Base-by-base conservation (phyloP, 2,113 vertebrate genomes). In the Falcunculus frontatus region DNA sequence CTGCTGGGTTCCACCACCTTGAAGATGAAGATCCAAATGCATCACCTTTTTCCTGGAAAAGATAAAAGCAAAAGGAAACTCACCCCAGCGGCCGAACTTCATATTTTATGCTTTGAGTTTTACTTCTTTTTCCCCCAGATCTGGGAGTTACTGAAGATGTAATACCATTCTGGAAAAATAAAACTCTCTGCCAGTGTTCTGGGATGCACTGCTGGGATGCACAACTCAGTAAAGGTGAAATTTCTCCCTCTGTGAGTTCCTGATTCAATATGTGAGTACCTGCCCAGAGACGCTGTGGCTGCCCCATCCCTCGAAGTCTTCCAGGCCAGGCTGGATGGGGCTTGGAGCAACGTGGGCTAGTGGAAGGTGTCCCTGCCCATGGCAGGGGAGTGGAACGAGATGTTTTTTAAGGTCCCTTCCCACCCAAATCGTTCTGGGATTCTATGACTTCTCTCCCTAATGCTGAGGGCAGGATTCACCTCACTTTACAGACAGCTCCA, bases 291-390 rank as follows among this genome's bases (percentile, higher is more conserved):
- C 53, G 8, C 25, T 47, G 62, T 76, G 41, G 23, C 62, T 62
- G 14, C 10, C 11, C 30, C 41, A 69, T 68, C 14, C 30, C n/a
- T 83, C 26, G 25, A 32, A 62, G 5, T 16, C 26, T 35, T 3
- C 70, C 20, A 59, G 47, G 11, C 11, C 53, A 35, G 25, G 9
- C 0, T 83, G 16, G 52, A n/a, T 0, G 0, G 16, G 30, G 3
- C 21, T 53, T 68, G 47, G 55, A 55, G 30, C n/a, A 89, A 1
- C 7, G 21, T 62, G 70, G 30, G 21, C 1, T 3, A 7, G 21
- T 27, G 41, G 1, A 27, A 76, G 14, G 0, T 11, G 14, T 47
- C 55, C 14, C 25, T 46, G 46, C 39, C 0, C 16, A 7, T 22
- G 30, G 20, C 11, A 75, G 13, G 9, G 13, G 16, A 32, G 9